These are phyloP conservation scores for Urocolius indicus DNA, from an alignment of 2,113 vertebrate genomes.

Conservation along the genomic window DNA sequence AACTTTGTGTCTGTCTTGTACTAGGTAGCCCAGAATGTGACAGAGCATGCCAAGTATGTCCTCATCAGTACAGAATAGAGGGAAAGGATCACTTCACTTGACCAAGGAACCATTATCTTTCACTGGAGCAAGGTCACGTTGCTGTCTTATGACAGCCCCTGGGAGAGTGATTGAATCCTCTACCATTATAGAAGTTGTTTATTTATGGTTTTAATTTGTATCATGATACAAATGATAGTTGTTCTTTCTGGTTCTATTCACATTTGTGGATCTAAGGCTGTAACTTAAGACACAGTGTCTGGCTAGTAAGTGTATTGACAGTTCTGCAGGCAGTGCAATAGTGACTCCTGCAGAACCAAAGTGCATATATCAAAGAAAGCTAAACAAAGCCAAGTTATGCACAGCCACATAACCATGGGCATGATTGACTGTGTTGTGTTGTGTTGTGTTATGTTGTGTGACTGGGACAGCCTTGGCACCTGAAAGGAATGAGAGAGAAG, in stretches of 20 bases:
- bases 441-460: too few relatives aligned
- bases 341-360: neutral
- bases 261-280: neutral
- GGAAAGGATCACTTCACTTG: neutral
- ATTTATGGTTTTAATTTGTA: neutral
- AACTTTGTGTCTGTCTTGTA: neutral
- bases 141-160: neutral
- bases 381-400: neutral
- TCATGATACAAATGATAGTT: neutral
- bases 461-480: neutral
- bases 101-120: neutral
- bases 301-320: neutral
- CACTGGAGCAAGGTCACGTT: rapidly evolving
- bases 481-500: neutral
- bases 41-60: neutral
- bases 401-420: neutral
- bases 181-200: neutral
- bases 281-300: neutral
- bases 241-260: neutral
- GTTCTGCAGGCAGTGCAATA: neutral
- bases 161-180: neutral
- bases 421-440: neutral
- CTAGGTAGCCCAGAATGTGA: neutral
- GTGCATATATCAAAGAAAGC: neutral
- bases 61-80: neutral